Percentiles rank a stretch among this genome's conserved stretches.
Evolutionary conservation across 2,797 vertebrate species (phyloP).

Genomic region (Gorsachius magnificus): DNA sequence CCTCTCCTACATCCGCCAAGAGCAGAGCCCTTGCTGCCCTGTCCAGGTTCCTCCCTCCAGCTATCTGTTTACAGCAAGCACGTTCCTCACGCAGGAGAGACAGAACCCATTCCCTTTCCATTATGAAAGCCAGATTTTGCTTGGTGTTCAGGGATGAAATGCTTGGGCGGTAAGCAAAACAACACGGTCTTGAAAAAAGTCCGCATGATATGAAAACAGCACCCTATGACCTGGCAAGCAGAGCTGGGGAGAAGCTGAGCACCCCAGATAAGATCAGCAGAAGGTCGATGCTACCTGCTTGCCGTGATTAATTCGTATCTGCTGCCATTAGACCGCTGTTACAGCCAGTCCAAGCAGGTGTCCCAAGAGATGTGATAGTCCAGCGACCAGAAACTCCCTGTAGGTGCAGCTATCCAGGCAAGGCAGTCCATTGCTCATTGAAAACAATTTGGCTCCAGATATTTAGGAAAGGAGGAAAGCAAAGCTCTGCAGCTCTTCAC

Average conservation of each 20-base stretch:
- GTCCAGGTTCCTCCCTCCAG: background rate
- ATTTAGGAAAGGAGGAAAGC: background rate
- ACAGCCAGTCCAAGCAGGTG: background rate
- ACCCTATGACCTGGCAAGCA: background rate
- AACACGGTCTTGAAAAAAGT: background rate
- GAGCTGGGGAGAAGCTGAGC: background rate
- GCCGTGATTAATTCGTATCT: background rate
- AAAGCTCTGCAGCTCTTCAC: background rate
- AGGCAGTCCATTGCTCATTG: background rate
- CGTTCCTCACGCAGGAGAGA: background rate
- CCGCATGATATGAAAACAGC: background rate
- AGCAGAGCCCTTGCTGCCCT: background rate
- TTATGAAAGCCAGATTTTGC: slow-evolving; percentile 4
- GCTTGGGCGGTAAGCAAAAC: background rate
- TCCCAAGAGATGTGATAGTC: background rate
- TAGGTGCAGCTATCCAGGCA: background rate
- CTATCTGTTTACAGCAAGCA: background rate
- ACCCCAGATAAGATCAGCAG: background rate
- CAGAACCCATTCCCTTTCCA: fast-evolving
- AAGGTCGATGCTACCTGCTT: background rate
- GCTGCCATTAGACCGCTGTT: background rate
- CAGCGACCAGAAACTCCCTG: background rate
- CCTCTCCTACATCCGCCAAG: background rate
- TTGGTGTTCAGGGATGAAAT: background rate
- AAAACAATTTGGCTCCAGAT: background rate